Conservation (phyloP, 2,113 vertebrate species). For the Progne subis region DNA sequence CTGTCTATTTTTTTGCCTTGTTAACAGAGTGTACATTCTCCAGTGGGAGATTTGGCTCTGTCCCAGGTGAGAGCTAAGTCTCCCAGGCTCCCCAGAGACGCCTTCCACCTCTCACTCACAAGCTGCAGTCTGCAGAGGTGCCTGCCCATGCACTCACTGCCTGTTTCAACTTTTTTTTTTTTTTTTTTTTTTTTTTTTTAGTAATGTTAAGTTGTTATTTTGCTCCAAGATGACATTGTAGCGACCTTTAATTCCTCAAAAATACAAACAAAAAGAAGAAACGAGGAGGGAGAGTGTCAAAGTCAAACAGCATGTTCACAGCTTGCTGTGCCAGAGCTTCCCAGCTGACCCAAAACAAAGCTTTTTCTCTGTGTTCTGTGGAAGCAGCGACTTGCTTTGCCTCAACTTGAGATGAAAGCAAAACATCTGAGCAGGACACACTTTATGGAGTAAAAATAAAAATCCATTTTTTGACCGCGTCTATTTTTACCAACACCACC, state of each 20-base stretch:
- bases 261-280: not conserved
- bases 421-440: conserved; percentile 18
- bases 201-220: conserved; percentile 1
- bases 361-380: not conserved
- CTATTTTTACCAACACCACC: conserved; percentile 14
- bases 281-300: not conserved
- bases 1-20: not conserved
- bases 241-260: not conserved
- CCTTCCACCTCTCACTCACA: accelerated
- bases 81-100: accelerated
- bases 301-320: not conserved
- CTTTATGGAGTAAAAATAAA: conserved; percentile 53
- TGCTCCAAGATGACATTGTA: not conserved
- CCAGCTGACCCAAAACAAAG: conserved; percentile 31
- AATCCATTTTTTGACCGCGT: conserved; percentile 34
- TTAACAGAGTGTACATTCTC: not conserved
- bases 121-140: not conserved
- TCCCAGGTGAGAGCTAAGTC: not conserved
- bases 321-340: not conserved
- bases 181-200: not conserved
- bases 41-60: accelerated
- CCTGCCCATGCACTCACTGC: not conserved
- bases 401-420: not conserved
- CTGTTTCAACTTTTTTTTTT: not conserved
- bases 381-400: not conserved